Evolutionary conservation across 2,113 vertebrate species (phyloP).

Genomic region (Heterotis niloticus): DNA sequence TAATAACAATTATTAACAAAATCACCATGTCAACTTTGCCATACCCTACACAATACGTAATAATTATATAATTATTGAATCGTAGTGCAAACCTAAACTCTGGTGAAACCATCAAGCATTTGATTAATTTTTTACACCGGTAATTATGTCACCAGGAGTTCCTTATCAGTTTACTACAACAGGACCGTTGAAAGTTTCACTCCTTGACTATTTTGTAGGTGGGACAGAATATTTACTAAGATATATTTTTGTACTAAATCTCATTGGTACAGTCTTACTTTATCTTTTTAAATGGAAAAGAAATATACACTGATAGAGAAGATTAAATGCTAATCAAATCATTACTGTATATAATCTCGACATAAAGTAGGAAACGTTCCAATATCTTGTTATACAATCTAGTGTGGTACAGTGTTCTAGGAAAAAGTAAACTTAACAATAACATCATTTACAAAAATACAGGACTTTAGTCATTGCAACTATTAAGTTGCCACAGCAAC

Average conservation of each 20-base stretch:
- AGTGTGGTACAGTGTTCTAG: constrained; percentile 61
- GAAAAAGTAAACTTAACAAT: constrained; percentile 57
- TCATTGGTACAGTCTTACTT: constrained; percentile 59
- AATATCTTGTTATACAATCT: constrained; percentile 48
- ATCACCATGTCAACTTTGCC: constrained; percentile 32
- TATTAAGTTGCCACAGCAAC: constrained; percentile 69
- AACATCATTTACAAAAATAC: constrained; percentile 73
- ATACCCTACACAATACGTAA: constrained; percentile 37
- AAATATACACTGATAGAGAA: constrained; percentile 54
- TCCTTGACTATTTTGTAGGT: constrained; percentile 52
- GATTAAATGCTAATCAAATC: constrained; percentile 63
- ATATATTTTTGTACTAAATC: constrained; percentile 58
- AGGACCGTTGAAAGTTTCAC: constrained; percentile 40
- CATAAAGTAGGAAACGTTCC: constrained; percentile 56
- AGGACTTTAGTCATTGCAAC: constrained; percentile 69
- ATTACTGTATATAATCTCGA: constrained; percentile 60
- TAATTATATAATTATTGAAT: constrained; percentile 46
- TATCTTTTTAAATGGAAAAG: constrained; percentile 54
- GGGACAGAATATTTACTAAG: constrained; percentile 50
- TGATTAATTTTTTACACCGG: constrained; percentile 39
- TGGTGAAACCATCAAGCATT: constrained; percentile 44
- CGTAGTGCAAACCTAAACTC: constrained; percentile 63
- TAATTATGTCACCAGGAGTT: constrained; percentile 49
- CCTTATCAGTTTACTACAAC: constrained; percentile 38
- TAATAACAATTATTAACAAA: constrained; percentile 39